Evolutionary conservation across 1,140 invertebrate species (phyloP).

Genomic region (Caenorhabditis tropicalis): DNA sequence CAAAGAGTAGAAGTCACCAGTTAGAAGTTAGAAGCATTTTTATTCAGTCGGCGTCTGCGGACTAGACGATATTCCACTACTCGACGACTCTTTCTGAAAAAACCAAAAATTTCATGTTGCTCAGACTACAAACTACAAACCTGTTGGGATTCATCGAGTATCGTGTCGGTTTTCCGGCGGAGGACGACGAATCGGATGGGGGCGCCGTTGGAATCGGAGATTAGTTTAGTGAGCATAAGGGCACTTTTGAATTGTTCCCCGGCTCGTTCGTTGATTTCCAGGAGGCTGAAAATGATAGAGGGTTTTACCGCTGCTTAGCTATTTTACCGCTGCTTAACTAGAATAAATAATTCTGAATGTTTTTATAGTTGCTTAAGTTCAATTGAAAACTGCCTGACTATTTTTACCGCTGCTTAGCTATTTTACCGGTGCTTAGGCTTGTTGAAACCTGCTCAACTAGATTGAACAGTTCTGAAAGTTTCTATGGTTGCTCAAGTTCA

Average conservation of each 20-base stretch:
- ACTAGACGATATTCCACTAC: constrained; percentile 47
- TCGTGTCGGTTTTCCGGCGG: constrained; percentile 8
- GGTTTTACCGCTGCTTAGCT: not conserved
- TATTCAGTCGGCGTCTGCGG: constrained; percentile 46
- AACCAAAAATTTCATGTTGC: not conserved
- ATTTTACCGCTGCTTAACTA: too few species aligned
- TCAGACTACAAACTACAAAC: not conserved
- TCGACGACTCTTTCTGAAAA: constrained; percentile 48
- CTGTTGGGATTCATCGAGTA: not conserved
- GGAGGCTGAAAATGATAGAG: constrained; percentile 8
- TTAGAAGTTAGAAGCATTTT: too few species aligned
- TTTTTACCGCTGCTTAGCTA: too few species aligned
- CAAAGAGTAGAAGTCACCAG: not conserved
- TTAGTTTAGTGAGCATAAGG: constrained; percentile 49
- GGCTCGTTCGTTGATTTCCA: constrained; percentile 49
- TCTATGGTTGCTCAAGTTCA: too few species aligned
- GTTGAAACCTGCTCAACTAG: too few species aligned
- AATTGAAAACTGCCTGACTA: too few species aligned
- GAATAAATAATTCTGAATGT: too few species aligned
- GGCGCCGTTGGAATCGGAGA: constrained; percentile 28
- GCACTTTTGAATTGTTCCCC: constrained; percentile 53
- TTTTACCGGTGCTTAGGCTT: too few species aligned
- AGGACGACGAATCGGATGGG: constrained; percentile 46
- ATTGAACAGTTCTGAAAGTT: too few species aligned
- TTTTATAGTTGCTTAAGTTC: too few species aligned